Evolutionary conservation across 2,113 vertebrate species (phyloP), one percentile per base, ranked within the genome.

Genomic region (Emydocephalus ijimae): DNA sequence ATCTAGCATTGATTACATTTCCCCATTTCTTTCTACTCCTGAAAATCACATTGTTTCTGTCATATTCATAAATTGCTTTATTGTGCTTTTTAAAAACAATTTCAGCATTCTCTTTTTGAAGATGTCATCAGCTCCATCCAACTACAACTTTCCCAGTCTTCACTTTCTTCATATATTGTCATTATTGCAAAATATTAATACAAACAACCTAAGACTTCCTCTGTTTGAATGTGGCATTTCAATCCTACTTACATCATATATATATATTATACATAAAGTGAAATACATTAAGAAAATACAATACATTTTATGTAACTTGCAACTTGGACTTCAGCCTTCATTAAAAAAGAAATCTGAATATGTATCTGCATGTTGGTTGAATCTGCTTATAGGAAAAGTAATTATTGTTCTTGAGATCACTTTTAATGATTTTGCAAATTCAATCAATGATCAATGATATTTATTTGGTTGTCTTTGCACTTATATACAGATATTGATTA

Each of bases 391-490:
- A 10, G 48, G 39, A 14, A 93, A 85, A 18, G 12, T 29, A 26
- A 91, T 91, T 87, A 54, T 92, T 69, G 89, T 85, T 93, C 93
- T 95, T 90, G 4, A 92, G 91, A 94, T 96, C 95, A 87, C 89
- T 26, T 88, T 55, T 93, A 92, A 93, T 50, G 91, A 87, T 92
- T 91, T 91, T 94, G 10, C 6, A 52, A 4, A 61, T 48, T 88
- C 29, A 29, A 52, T 48, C n/a, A 90, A 34, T 93, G 69, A 26
- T 20, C 34, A 61, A 52, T 90, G 29, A 14, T 89, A 57, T 89
- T 64, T 94, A 88, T 92, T 93, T 8, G 85, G 12, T 85, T 93
- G 93, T 43, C 95, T 94, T 88, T 48, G 89, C 12, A 50, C 29
- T 88, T 18, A 21, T 34, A 56, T 34, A n/a, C 23, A 56, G 55